Conservation (phyloP, 2,888 invertebrate genomes). For the Xylota sylvarum region DNA sequence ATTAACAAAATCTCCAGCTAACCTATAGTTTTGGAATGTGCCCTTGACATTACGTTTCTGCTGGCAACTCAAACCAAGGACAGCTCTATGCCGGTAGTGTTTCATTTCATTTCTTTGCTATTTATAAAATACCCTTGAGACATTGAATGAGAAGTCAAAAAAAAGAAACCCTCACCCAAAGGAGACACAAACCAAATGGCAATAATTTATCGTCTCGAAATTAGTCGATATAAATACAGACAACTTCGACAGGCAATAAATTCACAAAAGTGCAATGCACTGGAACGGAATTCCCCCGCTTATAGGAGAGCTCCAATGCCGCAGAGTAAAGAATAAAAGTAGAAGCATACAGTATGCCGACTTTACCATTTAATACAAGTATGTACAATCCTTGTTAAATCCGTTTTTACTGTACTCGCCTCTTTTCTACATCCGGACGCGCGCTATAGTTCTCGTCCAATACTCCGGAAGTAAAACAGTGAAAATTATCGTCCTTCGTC, state of each 20-base stretch:
- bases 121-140: slow-evolving; percentile 12
- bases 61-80: not conserved
- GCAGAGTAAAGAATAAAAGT: slow-evolving; percentile 31
- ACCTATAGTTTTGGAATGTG: not conserved
- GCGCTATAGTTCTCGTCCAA: slow-evolving; percentile 74
- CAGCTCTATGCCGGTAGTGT: not conserved
- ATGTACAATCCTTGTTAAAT: slow-evolving; percentile 61
- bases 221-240: slow-evolving; percentile 75
- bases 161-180: slow-evolving; percentile 18
- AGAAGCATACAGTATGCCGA: slow-evolving; percentile 27
- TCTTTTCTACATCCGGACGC: slow-evolving; percentile 6
- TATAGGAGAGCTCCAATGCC: slow-evolving; percentile 16
- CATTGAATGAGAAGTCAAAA: slow-evolving; percentile 10
- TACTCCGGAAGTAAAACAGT: slow-evolving; percentile 78
- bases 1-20: too few relatives aligned
- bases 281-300: slow-evolving; percentile 66
- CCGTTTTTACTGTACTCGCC: slow-evolving; percentile 12
- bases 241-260: slow-evolving; percentile 77
- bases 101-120: not conserved
- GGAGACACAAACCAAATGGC: slow-evolving; percentile 69
- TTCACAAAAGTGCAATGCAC: slow-evolving; percentile 73
- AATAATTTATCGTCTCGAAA: slow-evolving; percentile 75
- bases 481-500: slow-evolving; percentile 77
- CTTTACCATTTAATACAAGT: slow-evolving; percentile 37
- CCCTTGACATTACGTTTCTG: slow-evolving; percentile 32